Base-by-base conservation (phyloP, 2,113 vertebrate genomes). In the Oxyura jamaicensis region DNA sequence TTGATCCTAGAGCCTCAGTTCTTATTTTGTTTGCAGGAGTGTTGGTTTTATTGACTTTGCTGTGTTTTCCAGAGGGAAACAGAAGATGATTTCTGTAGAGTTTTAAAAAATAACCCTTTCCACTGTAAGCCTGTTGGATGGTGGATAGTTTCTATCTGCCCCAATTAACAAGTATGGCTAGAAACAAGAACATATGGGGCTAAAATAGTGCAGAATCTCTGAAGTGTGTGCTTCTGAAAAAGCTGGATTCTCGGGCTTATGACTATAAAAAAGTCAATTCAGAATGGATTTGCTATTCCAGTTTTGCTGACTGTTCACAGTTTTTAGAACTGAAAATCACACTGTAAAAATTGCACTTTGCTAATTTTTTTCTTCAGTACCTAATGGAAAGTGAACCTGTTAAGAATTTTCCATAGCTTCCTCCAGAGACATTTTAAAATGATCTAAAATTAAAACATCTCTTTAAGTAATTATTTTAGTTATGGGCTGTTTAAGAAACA, bases 351-450 rank as follows among this genome's bases (percentile, higher is more conserved):
- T 62, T 86, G 67, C 7, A 46, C 48, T 91, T 89, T 9, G 31
- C 18, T 77, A 46, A 3, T 48, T 75, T 90, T 93, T 92, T 91
- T 72, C 65, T 86, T 89, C 41, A 69, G 28, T 79, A 73, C 62
- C 41, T 82, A 73, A 74, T 46, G 46, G 25, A 80, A 66, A 85
- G 82, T 80, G 52, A 87, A 79, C 13, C 25, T 63, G 19, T 71
- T 86, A 63, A 48, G 60, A 84, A 86, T 84, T 84, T 90, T 91
- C 31, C 48, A 52, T 78, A 59, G 31, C 46, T 85, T 96, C 56
- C 94, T 93, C 91, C 41, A 77, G 88, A 93, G 76, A 76, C 46
- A 50, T 77, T 91, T 84, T 50, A 85, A 96, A 93, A 66, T 63
- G 5, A 66, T 60, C 59, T 74, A 69, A 95, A 91, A 59, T 72